Base-by-base conservation (phyloP, 1,140 invertebrate species). In the Zaprionus kolodkinae region DNA sequence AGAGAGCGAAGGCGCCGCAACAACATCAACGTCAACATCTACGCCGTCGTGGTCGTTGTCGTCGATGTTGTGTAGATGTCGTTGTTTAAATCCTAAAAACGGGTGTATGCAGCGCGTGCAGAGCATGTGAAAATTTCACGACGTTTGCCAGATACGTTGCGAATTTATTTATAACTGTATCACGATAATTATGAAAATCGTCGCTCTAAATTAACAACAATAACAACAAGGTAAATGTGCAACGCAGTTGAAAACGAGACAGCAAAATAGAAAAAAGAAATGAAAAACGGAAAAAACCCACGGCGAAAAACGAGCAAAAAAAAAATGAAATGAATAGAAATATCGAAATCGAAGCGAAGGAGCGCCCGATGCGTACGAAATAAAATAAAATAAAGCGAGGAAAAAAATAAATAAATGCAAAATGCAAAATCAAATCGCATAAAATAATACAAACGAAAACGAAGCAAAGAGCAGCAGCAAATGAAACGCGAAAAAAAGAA, bases 121-220 rank as follows among this genome's bases (percentile, higher is more conserved):
- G 84, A 88, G 78, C 71, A 88, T 87, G 84, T 87, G 80, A 88
- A 83, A 88, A 80, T 76, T 80, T 82, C 59, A 75, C 77, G 76
- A 77, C 70, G 66, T 80, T 86, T 81, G 64, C 67, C 67, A 81
- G 61, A 79, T 72, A 79, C 79, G 79, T 83, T 82, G 78, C 78
- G 76, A 86, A 87, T 86, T 87, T 86, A 86, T 86, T 81, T 74
- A 87, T 79, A 87, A 79, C 65, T 73, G 76, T 67, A 66, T 67
- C 11, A 74, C 73, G 21, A 71, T 63, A 82, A 75, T 80, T 64
- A 75, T 80, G 43, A 75, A 75, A 85, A 85, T 85, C 73, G 73
- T 72, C 69, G 70, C 69, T 77, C 67, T 38, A 61, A 78, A 77
- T 54, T 45, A 63, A 72, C 77, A 71, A 43, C 61, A 59, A 21